Evolutionary conservation across 2,888 invertebrate genomes (phyloP).

Genomic region (Napeogenes sylphis): DNA sequence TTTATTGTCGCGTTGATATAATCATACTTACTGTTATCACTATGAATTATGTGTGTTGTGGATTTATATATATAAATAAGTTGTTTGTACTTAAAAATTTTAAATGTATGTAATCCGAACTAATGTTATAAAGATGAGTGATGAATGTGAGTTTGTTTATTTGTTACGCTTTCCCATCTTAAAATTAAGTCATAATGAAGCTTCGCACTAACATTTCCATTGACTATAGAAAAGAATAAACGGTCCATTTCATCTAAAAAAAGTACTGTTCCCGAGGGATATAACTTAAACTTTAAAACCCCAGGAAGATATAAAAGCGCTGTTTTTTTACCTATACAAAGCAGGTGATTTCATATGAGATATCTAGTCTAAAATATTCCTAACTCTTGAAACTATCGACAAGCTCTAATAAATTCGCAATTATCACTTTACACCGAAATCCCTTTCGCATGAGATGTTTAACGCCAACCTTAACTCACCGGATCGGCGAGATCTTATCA

Average conservation of each 20-base stretch:
- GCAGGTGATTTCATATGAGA: no score
- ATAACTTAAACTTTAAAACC: no score
- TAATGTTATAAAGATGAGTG: no score
- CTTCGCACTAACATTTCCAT: no score
- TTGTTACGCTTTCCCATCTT: no score
- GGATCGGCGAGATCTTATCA: slow-evolving; percentile 25
- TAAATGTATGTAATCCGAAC: no score
- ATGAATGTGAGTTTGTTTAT: no score
- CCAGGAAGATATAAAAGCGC: neutral
- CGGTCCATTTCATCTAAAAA: no score
- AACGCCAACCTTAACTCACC: slow-evolving; percentile 22
- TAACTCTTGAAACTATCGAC: neutral
- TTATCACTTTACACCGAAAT: slow-evolving; percentile 8
- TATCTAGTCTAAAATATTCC: no score
- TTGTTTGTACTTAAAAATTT: slow-evolving; percentile 1
- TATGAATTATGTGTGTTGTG: slow-evolving; percentile 10
- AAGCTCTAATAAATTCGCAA: slow-evolving; percentile 2
- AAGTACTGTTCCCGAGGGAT: no score
- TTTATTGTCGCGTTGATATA: slow-evolving; percentile 32
- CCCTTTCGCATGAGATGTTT: slow-evolving; percentile 19
- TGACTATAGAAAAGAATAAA: no score
- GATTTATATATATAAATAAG: slow-evolving; percentile 14
- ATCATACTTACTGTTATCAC: slow-evolving; percentile 32
- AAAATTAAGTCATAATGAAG: no score
- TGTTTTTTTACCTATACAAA: neutral